phyloP scores from a whole-genome alignment of 2,113 vertebrate species.

The Lophotis ruficrista region DNA sequence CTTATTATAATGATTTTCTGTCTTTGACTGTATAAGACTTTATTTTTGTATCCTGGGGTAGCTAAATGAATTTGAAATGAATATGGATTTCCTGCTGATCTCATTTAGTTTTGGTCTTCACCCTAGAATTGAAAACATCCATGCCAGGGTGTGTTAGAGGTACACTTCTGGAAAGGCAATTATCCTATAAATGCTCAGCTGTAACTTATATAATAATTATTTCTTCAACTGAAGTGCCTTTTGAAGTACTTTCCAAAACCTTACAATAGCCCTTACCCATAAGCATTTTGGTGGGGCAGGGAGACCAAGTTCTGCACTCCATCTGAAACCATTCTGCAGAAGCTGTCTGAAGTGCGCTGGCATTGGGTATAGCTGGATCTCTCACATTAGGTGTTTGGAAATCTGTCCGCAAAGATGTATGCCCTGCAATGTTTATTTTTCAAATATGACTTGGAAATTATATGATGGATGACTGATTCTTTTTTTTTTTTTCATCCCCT shows the following conservation, averaged over 20 bases:
- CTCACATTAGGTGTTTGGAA: slow-evolving; percentile 38
- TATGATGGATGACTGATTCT: slow-evolving; percentile 16
- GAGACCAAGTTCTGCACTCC: slow-evolving; percentile 28
- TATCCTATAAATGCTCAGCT: slow-evolving; percentile 68
- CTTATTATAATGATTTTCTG: slow-evolving; percentile 41
- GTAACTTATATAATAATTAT: slow-evolving; percentile 69
- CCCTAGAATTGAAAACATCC: slow-evolving; percentile 57
- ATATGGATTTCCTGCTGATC: slow-evolving; percentile 65
- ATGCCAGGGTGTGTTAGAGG: slow-evolving; percentile 59
- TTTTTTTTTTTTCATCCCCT: neutral
- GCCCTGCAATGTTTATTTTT: slow-evolving; percentile 41
- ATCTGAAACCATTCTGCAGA: slow-evolving; percentile 21
- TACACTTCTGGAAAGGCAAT: slow-evolving; percentile 68
- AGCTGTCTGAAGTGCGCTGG: neutral
- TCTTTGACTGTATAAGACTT: slow-evolving; percentile 1
- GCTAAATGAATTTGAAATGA: slow-evolving; percentile 55
- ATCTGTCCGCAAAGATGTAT: neutral
- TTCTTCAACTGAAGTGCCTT: slow-evolving; percentile 58
- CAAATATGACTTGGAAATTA: slow-evolving; percentile 16
- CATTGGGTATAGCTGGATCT: neutral
- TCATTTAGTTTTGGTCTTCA: slow-evolving; percentile 50
- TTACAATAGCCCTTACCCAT: slow-evolving; percentile 25
- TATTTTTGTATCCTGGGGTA: slow-evolving; percentile 56
- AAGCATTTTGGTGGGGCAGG: slow-evolving; percentile 14
- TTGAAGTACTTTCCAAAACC: slow-evolving; percentile 67